Conservation (phyloP, 2,113 vertebrate species). For the Turdus rufiventris region DNA sequence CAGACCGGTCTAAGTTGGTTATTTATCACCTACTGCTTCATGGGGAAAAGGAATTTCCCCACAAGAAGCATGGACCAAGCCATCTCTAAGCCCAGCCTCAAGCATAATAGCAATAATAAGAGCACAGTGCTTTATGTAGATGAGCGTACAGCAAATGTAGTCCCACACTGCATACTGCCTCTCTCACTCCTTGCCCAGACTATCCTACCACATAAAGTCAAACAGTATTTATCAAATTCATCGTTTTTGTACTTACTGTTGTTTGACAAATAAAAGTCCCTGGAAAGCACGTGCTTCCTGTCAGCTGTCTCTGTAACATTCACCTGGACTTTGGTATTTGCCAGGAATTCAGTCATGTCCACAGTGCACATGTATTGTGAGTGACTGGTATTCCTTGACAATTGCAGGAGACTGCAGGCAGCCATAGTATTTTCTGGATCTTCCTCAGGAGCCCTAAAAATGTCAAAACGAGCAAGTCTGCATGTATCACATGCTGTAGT, state of each 20-base stretch:
- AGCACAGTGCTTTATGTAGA: not conserved
- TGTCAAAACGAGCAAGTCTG: not conserved
- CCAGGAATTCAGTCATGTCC: constrained; percentile 42
- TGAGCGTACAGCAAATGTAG: not conserved
- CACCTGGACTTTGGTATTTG: constrained; percentile 54
- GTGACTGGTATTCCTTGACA: constrained; percentile 34
- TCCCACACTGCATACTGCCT: not conserved
- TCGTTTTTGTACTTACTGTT: constrained; percentile 65
- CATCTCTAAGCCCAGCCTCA: not conserved
- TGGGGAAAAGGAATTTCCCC: not conserved
- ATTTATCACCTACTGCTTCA: not conserved
- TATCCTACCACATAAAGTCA: not conserved
- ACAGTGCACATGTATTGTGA: constrained; percentile 48
- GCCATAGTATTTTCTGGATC: not conserved
- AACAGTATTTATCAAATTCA: not conserved
- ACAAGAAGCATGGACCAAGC: not conserved
- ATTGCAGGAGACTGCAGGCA: constrained; percentile 54
- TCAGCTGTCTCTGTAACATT: not conserved
- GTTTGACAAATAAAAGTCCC: constrained; percentile 47
- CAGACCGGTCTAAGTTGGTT: not conserved
- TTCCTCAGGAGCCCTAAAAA: constrained; percentile 38
- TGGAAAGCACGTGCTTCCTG: not conserved
- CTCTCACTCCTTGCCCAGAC: not conserved
- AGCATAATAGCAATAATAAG: not conserved
- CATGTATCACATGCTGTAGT: not conserved